Evolutionary conservation across 2,113 vertebrate species (phyloP), one percentile per base, ranked within the genome.

Genomic region (Alethe diademata): DNA sequence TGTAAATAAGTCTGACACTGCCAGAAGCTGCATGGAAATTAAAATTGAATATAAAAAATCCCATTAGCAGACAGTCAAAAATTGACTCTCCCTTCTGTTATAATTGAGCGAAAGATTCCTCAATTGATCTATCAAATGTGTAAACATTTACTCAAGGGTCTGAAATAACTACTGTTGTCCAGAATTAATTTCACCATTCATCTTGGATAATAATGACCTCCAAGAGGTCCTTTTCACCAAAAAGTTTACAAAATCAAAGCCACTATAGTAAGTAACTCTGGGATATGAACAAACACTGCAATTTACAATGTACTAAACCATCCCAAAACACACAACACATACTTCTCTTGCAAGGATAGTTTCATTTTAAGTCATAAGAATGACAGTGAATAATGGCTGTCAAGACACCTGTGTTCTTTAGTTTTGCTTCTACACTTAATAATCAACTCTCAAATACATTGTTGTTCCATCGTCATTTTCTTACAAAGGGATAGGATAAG

Each of bases 1-100:
- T 1, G 99, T 99, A 98, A 99, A 99, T 87, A 99, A 96, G 97
- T 99, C 99, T 4, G 99, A 99, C 65, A 99, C 99, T 35, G 99
- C 99, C 78, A 99, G 98, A 95, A 99, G 98, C 99, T 99, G 91
- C 18, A 50, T 4, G 0, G 22, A 71, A 83, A 90, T 91, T 48
- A 70, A 88, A 87, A 95, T 36, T 23, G 6, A 71, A 86, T 61
- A 45, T 17, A 53, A 38, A 78, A 69, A 58, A 82, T 3, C 5
- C 16, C n/a, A 76, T 94, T 48, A 96, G 43, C 23, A 94, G 60
- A 54, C 15, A 72, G 56, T 4, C 28, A 88, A 76, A 79, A 89
- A 22, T 8, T 54, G 9, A 38, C 35, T 73, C 25, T 58, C 18
- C 20, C 13, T 71, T 71, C 58, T 70, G 33, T 73, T 90, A 6